Evolutionary conservation across 2,888 invertebrate genomes (phyloP).

Genomic region (Hydropsyche betteni): DNA sequence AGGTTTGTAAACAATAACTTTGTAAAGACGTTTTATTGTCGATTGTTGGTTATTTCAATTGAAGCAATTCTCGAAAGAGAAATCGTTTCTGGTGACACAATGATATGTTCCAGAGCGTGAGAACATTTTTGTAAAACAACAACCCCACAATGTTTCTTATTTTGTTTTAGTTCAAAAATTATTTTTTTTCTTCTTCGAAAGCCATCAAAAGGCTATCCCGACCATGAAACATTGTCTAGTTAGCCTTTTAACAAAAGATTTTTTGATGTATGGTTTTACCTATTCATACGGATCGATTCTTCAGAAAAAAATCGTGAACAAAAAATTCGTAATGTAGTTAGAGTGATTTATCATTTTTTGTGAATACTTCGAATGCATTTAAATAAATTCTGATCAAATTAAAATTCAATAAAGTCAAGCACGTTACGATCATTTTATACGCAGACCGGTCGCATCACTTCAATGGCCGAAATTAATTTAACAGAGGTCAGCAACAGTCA

Average conservation of each 20-base stretch:
- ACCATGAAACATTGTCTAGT: conserved; percentile 42
- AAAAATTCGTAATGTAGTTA: not conserved
- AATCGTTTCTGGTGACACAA: conserved; percentile 9
- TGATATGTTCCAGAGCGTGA: conserved; percentile 46
- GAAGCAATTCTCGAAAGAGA: no score
- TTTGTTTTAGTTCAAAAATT: conserved; percentile 47
- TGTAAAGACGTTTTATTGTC: no score
- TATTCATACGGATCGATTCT: conserved; percentile 5
- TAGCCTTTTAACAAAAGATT: conserved; percentile 12
- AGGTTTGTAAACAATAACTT: no score
- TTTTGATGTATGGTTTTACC: conserved; percentile 36
- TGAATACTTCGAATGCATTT: no score
- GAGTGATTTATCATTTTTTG: no score
- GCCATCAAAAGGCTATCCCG: conserved; percentile 44
- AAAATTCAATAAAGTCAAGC: no score
- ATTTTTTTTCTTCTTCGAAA: conserved; percentile 43
- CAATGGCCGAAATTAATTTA: conserved; percentile 28
- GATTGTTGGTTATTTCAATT: no score
- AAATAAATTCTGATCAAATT: no score
- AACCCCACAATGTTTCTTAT: conserved; percentile 23
- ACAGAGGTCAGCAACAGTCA: conserved; percentile 4
- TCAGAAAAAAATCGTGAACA: conserved; percentile 39
- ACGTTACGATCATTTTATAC: no score
- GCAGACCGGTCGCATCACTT: conserved; percentile 6
- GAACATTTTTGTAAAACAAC: conserved; percentile 42